A percentile compares a stretch with the other conserved stretches of the same genome.
These are phyloP conservation scores for Machimus atricapillus DNA, from an alignment of 2,888 invertebrate genomes.

Conservation along the genomic window DNA sequence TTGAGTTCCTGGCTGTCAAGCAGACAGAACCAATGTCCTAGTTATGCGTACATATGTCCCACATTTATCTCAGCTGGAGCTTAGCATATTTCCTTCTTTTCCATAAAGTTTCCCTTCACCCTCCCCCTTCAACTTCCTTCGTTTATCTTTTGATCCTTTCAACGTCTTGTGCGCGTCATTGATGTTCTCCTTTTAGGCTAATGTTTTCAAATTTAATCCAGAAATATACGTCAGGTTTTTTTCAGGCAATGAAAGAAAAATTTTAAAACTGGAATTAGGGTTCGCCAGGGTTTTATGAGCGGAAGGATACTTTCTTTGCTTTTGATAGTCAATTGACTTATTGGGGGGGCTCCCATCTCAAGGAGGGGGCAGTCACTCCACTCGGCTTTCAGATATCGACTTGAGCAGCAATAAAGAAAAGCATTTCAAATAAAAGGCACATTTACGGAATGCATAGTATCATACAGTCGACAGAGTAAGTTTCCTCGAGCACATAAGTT, in stretches of 20 bases:
- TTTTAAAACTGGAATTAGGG: not conserved
- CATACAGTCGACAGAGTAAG: not conserved
- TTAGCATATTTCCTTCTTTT: not conserved
- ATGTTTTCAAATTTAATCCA: slow-evolving; percentile 1
- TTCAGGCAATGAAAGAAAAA: not conserved
- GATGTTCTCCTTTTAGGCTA: slow-evolving; percentile 5
- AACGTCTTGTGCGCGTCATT: slow-evolving; percentile 20
- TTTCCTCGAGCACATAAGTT: not conserved
- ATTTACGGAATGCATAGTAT: not conserved
- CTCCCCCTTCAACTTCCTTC: not conserved
- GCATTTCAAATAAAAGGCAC: not conserved
- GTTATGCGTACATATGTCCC: not conserved
- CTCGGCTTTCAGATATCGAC: not conserved
- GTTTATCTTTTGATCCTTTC: slow-evolving; percentile 9
- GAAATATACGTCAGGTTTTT: not conserved
- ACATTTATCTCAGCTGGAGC: not conserved
- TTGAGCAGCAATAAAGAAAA: not conserved
- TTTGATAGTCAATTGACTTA: not conserved
- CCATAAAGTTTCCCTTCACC: not conserved
- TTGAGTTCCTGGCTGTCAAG: not conserved
- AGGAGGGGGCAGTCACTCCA: not conserved
- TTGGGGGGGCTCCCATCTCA: not conserved
- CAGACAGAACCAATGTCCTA: slow-evolving; percentile 7
- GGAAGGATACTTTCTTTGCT: not conserved
- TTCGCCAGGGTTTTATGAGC: not conserved